A percentile compares a stretch with the other conserved stretches of the same genome.
Evolutionary conservation across 1,140 invertebrate species (phyloP).

Genomic region (Trachelipus rathkii): DNA sequence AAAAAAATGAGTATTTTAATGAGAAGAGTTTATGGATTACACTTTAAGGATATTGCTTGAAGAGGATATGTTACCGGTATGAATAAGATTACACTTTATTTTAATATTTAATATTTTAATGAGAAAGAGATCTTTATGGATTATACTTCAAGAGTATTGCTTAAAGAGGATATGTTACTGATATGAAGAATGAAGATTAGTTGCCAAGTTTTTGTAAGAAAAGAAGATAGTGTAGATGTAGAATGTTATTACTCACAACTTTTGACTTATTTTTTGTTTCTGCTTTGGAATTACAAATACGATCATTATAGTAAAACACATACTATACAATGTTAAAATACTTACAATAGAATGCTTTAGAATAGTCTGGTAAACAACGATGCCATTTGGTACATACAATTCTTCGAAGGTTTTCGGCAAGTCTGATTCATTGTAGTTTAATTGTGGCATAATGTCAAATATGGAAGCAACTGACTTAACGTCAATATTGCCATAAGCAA

Average conservation of each 20-base stretch:
- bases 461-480: background rate
- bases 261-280: background rate
- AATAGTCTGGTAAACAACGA: background rate
- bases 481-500: background rate
- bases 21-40: too few species aligned
- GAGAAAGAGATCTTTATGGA: too few species aligned
- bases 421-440: background rate
- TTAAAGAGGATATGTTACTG: too few species aligned
- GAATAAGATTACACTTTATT: too few species aligned
- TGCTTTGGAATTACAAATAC: background rate
- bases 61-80: too few species aligned
- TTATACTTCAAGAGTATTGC: too few species aligned
- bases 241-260: background rate
- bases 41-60: too few species aligned
- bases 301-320: background rate
- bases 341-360: background rate
- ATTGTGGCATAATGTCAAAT: constrained; percentile 2
- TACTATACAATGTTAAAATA: background rate
- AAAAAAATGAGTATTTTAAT: too few species aligned
- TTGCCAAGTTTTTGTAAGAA: too few species aligned
- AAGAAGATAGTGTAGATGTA: too few species aligned
- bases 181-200: too few species aligned
- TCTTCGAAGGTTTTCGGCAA: background rate
- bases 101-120: too few species aligned
- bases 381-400: background rate